Evolutionary conservation across 2,888 invertebrate genomes (phyloP).

Genomic region (Chloromyia formosa): DNA sequence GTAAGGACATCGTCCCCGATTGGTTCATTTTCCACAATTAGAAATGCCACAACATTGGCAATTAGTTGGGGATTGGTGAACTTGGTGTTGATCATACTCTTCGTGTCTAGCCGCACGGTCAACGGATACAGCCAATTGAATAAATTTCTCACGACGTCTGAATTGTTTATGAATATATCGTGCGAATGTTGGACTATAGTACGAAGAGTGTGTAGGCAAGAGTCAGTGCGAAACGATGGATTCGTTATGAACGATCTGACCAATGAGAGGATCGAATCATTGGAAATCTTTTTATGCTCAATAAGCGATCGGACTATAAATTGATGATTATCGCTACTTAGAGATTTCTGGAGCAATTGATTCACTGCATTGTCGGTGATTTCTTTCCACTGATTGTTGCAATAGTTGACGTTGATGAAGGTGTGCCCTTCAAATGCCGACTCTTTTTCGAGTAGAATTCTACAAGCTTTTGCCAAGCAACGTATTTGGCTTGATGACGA

Average conservation of each 20-base stretch:
- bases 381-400: constrained; percentile 41
- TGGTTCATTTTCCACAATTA: constrained; percentile 16
- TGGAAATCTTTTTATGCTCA: constrained; percentile 33
- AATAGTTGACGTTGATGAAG: constrained; percentile 26
- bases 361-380: constrained; percentile 29
- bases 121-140: constrained; percentile 27
- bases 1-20: background rate
- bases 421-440: background rate
- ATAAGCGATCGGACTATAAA: constrained; percentile 38
- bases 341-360: constrained; percentile 35
- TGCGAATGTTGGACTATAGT: background rate
- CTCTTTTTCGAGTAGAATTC: constrained; percentile 33
- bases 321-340: constrained; percentile 13
- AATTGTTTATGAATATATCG: background rate
- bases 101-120: background rate
- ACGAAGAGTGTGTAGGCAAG: background rate
- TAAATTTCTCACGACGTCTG: constrained; percentile 6
- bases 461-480: constrained; percentile 2
- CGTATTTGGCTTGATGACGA: constrained; percentile 29
- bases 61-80: constrained; percentile 16
- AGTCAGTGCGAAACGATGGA: background rate
- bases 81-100: constrained; percentile 16
- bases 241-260: constrained; percentile 22
- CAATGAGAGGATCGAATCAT: constrained; percentile 21
- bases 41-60: background rate